Percentiles rank a stretch among this genome's conserved stretches.
Evolutionary conservation across 2,888 invertebrate genomes (phyloP).

Genomic region (Petrophora chlorosata): DNA sequence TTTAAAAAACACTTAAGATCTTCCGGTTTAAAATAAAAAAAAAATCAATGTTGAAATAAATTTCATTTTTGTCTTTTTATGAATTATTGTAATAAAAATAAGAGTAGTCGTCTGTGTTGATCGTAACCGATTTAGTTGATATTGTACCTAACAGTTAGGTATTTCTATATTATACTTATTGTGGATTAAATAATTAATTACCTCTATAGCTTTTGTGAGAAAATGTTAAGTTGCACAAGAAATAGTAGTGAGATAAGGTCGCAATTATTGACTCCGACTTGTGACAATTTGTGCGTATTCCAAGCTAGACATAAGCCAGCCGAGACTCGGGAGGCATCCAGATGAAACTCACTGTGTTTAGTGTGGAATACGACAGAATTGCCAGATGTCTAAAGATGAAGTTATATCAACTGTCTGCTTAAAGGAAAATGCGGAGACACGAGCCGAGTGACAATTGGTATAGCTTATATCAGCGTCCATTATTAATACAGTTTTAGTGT

Average conservation of each 20-base stretch:
- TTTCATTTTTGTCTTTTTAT: slow-evolving; percentile 79
- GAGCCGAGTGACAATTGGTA: slow-evolving; percentile 21
- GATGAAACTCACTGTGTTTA: too few species aligned
- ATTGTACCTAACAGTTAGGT: slow-evolving; percentile 76
- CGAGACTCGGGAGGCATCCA: too few species aligned
- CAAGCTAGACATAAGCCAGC: slow-evolving; percentile 1
- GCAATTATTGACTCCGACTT: slow-evolving; percentile 53
- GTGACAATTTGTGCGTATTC: slow-evolving; percentile 13
- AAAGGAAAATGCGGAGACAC: slow-evolving; percentile 1
- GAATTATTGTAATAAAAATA: slow-evolving; percentile 75
- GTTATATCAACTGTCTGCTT: slow-evolving; percentile 27
- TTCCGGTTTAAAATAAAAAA: slow-evolving; percentile 69
- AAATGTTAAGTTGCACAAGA: slow-evolving; percentile 79
- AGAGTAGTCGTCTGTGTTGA: slow-evolving; percentile 81
- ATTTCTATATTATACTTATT: slow-evolving; percentile 80
- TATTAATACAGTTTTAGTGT: slow-evolving; percentile 64
- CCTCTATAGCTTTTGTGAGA: slow-evolving; percentile 82
- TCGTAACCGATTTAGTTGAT: slow-evolving; percentile 80
- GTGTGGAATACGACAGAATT: slow-evolving; percentile 9
- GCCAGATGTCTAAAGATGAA: slow-evolving; percentile 9
- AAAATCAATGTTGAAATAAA: slow-evolving; percentile 67
- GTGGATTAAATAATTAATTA: slow-evolving; percentile 76
- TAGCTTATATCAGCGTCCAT: slow-evolving; percentile 32
- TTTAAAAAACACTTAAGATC: slow-evolving; percentile 75
- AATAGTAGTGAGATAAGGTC: slow-evolving; percentile 72